Base-by-base conservation (phyloP, 2,113 vertebrate species). In the Strix uralensis region DNA sequence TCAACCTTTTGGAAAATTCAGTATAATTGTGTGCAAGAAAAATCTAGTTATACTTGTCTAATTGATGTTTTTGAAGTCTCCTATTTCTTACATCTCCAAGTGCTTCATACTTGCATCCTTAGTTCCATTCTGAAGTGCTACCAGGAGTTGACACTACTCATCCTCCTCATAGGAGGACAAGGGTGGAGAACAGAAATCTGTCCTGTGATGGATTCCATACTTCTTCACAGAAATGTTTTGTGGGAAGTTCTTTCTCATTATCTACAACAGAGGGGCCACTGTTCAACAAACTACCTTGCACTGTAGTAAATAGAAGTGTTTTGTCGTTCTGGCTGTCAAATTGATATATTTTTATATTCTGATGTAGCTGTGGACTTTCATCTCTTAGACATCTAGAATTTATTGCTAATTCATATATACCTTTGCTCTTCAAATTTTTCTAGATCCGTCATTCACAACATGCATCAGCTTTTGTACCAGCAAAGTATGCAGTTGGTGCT, bases 401-500 rank as follows among this genome's bases (percentile, higher is more conserved):
- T 93, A 54, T 85, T 83, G 54, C 59, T 92, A 90, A 65, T 63
- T 55, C 49, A 30, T 66, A 25, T 72, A 67, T 95, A 67, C 54
- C 71, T 90, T 87, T 94, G 58, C 85, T 86, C 54, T 95, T 90
- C 85, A 73, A 36, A 10, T 96, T 88, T 88, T 85, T 90, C 81
- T 52, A 58, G 78, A 52, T 72, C 57, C 10, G 1, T 85, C 84
- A 73, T 80, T 95, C 47, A 72, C 44, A 72, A 52, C 22, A 49
- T 58, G 30, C 21, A 47, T 89, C 90, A 85, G 26, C 44, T 87
- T 95, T 91, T 95, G 72, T 42, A 81, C 58, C 32, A 61, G 65
- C 19, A 34, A 74, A 82, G 30, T 52, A 61, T 40, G 21, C 47
- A 42, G 58, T 93, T 85, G 74, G 42, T 66, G 19, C 21, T 80